phyloP scores from a whole-genome alignment of 2,113 vertebrate genomes.

The Sylvietta virens region DNA sequence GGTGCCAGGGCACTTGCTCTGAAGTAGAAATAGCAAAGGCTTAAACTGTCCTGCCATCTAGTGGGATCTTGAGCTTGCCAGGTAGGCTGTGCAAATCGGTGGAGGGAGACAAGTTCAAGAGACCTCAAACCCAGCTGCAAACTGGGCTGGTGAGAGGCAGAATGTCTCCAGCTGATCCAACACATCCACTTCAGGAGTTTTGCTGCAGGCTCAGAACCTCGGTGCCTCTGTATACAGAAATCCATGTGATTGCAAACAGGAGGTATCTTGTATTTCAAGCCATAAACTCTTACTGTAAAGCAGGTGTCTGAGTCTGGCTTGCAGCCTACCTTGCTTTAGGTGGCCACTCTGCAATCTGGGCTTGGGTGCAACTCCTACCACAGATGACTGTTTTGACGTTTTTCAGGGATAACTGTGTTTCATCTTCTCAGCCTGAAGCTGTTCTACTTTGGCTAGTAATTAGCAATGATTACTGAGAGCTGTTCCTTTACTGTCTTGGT shows the following conservation, averaged over 20 bases:
- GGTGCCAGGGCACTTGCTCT: neutral
- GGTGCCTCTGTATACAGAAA: neutral
- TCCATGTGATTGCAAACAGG: neutral
- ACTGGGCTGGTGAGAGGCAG: neutral
- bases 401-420: neutral
- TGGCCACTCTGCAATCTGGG: fast-evolving
- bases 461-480: neutral
- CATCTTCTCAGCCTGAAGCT: neutral
- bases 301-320: neutral
- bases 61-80: neutral
- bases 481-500: neutral
- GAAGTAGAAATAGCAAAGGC: neutral
- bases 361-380: neutral
- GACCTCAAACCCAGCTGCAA: neutral
- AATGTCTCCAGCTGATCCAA: neutral
- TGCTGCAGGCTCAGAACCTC: neutral
- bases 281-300: neutral
- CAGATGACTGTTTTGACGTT: neutral
- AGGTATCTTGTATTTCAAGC: fast-evolving
- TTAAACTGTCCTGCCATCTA: slow-evolving; percentile 40
- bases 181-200: neutral
- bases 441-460: neutral
- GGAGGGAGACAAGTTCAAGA: neutral
- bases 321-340: neutral
- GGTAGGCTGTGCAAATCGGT: neutral